phyloP scores from a whole-genome alignment of 2,797 vertebrate species.

The Heteromormyrus szaboi region DNA sequence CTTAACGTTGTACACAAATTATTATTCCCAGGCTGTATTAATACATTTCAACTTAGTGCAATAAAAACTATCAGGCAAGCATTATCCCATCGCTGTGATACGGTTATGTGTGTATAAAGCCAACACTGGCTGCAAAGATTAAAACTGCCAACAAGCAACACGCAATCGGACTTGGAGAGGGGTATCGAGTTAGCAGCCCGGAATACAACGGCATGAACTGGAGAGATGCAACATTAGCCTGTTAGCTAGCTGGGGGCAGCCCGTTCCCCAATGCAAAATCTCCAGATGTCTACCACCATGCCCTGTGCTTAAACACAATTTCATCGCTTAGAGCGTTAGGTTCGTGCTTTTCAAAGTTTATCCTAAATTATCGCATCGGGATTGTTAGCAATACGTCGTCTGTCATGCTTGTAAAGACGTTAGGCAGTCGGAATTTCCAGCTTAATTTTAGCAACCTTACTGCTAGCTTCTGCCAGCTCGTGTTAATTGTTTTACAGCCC shows the following conservation, averaged over 20 bases:
- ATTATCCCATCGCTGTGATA: neutral
- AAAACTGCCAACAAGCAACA: neutral
- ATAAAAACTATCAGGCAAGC: neutral
- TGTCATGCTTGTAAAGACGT: neutral
- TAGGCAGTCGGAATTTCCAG: constrained; percentile 2
- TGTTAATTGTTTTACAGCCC: constrained; percentile 21
- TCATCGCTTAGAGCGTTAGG: neutral
- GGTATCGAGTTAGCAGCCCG: neutral
- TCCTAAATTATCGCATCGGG: neutral
- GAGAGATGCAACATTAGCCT: neutral
- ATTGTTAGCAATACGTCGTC: neutral
- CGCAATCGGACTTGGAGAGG: constrained; percentile 12
- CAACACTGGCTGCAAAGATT: neutral
- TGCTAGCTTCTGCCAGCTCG: neutral
- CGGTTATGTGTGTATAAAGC: neutral
- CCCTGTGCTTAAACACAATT: neutral
- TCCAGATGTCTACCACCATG: neutral
- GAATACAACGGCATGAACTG: constrained; percentile 4
- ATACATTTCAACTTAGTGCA: neutral
- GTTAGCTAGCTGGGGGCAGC: constrained; percentile 1
- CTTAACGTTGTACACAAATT: neutral
- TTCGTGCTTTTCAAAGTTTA: constrained; percentile 14
- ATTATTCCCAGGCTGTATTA: neutral
- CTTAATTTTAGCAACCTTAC: neutral
- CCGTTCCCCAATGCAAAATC: neutral